phyloP scores from a whole-genome alignment of 2,797 vertebrate species.

The Momotus momota region DNA sequence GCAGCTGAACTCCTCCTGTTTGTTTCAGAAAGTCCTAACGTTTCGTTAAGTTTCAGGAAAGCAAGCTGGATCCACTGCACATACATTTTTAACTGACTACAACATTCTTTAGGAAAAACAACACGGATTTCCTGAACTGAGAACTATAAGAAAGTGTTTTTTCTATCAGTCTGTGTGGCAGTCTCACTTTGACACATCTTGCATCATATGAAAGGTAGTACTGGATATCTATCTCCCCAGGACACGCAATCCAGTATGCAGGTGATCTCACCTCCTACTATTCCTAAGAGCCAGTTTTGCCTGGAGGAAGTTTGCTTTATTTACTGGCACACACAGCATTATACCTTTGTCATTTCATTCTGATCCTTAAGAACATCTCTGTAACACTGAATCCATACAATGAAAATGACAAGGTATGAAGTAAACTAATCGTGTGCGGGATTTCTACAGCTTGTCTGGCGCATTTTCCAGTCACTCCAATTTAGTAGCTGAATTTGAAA shows the following conservation, averaged over 20 bases:
- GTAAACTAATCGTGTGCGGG: conserved; percentile 25
- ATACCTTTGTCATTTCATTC: conserved; percentile 22
- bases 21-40: conserved; percentile 8
- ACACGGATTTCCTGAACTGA: conserved; percentile 51
- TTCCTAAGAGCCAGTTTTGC: conserved; percentile 52
- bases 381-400: conserved; percentile 47
- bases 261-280: conserved; percentile 46
- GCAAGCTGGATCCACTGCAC: conserved; percentile 63
- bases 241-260: conserved; percentile 22
- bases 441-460: conserved; percentile 32
- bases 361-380: conserved; percentile 50
- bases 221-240: conserved; percentile 56
- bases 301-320: conserved; percentile 42
- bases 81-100: conserved; percentile 53
- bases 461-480: conserved; percentile 55
- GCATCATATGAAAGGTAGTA: conserved; percentile 37
- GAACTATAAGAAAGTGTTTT: conserved; percentile 54
- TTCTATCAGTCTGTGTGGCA: conserved; percentile 43
- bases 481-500: conserved; percentile 53
- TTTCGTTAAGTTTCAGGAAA: conserved; percentile 57
- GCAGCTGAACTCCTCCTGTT: conserved; percentile 48
- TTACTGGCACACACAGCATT: conserved; percentile 57
- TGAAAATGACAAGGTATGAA: conserved; percentile 46
- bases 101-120: conserved; percentile 35
- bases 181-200: conserved; percentile 59